A percentile compares a stretch with the other conserved stretches of the same genome.
Conservation (phyloP, 30 jellyfish, hydroid and myxozoan genomes). For the Haliclystus octoradiatus region DNA sequence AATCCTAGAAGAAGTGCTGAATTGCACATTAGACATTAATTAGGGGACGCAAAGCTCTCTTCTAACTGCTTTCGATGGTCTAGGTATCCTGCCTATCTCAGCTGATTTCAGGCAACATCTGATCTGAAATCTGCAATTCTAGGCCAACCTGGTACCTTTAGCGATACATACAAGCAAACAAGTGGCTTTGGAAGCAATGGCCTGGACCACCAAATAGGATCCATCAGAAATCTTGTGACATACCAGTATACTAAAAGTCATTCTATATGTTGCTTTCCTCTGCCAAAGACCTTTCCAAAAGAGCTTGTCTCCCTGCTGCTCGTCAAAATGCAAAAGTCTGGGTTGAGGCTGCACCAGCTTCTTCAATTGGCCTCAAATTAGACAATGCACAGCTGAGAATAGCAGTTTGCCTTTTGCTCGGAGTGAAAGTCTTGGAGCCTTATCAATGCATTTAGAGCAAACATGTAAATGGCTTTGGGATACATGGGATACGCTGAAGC, state of each 20-base stretch:
- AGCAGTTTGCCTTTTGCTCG: not conserved
- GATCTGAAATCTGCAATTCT: not conserved
- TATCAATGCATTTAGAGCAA: not conserved
- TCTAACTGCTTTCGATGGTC: not conserved
- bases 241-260: not conserved
- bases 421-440: not conserved
- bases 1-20: not conserved
- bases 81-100: not conserved
- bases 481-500: not conserved
- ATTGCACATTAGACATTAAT: not conserved
- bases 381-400: constrained; percentile 1
- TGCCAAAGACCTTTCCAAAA: not conserved
- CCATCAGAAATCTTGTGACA: not conserved
- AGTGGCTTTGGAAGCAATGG: not conserved
- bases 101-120: not conserved
- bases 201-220: not conserved
- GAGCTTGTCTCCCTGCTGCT: not conserved
- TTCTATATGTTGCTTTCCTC: not conserved
- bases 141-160: too few species aligned
- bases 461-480: not conserved
- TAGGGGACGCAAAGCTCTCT: not conserved
- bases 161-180: too few species aligned
- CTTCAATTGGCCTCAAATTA: not conserved
- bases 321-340: not conserved
- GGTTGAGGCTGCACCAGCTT: not conserved